phyloP scores from a whole-genome alignment of 1,140 invertebrate species.

The Macrocentrus cingulum region DNA sequence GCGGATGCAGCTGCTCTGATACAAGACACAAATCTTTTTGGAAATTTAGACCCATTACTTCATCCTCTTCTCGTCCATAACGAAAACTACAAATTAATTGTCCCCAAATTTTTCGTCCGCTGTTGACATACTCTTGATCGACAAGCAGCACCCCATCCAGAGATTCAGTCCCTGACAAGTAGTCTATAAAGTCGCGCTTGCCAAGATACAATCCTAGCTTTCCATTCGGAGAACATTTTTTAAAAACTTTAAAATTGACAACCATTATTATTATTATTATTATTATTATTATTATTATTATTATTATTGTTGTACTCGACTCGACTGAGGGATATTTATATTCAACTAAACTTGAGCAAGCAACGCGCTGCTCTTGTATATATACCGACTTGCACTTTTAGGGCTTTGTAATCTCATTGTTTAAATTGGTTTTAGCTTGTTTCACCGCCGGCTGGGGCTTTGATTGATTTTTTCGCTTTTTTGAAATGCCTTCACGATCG shows the following conservation, averaged over 20 bases:
- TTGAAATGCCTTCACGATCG: slow-evolving; percentile 19
- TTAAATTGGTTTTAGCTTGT: too few species aligned
- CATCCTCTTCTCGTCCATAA: slow-evolving; percentile 97
- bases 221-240: slow-evolving; percentile 92
- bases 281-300: too few species aligned
- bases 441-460: too few species aligned
- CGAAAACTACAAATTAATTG: slow-evolving; percentile 95
- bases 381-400: too few species aligned
- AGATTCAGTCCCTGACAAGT: slow-evolving; percentile 87
- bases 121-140: slow-evolving; percentile 87
- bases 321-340: too few species aligned
- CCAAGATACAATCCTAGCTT: slow-evolving; percentile 94
- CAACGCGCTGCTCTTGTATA: too few species aligned
- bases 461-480: slow-evolving; percentile 24
- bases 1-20: slow-evolving; percentile 85
- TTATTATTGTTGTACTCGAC: too few species aligned
- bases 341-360: too few species aligned
- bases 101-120: slow-evolving; percentile 82
- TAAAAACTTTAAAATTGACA: slow-evolving; percentile 89
- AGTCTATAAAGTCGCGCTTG: slow-evolving; percentile 95
- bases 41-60: slow-evolving; percentile 97
- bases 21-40: slow-evolving; percentile 93
- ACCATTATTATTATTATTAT: slow-evolving; percentile 67
- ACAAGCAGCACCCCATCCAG: slow-evolving; percentile 93
- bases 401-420: too few species aligned